These are phyloP conservation scores for Prionailurus bengalensis DNA, from an alignment of 2,113 vertebrate genomes.

Conservation along the genomic window DNA sequence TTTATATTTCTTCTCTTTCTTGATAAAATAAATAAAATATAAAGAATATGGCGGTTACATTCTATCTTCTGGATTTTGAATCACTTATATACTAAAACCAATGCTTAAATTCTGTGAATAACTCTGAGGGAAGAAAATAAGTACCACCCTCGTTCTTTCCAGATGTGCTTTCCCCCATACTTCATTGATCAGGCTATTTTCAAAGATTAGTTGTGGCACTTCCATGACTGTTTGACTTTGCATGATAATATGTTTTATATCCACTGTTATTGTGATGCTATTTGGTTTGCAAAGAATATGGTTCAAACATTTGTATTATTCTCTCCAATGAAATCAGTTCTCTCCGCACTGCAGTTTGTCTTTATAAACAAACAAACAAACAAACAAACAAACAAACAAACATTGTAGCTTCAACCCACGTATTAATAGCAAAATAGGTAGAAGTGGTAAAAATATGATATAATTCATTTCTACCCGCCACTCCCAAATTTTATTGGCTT, in stretches of 20 bases:
- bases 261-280: neutral
- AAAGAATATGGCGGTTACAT: neutral
- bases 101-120: neutral
- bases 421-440: neutral
- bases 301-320: neutral
- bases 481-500: neutral
- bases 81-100: neutral
- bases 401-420: neutral
- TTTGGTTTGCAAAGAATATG: neutral
- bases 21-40: conserved; percentile 50
- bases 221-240: neutral
- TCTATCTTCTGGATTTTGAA: conserved; percentile 6
- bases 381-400: neutral
- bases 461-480: neutral
- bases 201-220: neutral
- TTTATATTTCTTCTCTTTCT: conserved; percentile 60
- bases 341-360: neutral
- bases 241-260: neutral
- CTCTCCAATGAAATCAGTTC: neutral
- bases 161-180: neutral
- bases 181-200: neutral
- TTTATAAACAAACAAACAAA: neutral
- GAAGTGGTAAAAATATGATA: neutral
- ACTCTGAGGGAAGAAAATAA: neutral
- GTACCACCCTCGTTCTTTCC: neutral